Evolutionary conservation across 2,113 vertebrate genomes (phyloP).

Genomic region (Eonycteris spelaea): DNA sequence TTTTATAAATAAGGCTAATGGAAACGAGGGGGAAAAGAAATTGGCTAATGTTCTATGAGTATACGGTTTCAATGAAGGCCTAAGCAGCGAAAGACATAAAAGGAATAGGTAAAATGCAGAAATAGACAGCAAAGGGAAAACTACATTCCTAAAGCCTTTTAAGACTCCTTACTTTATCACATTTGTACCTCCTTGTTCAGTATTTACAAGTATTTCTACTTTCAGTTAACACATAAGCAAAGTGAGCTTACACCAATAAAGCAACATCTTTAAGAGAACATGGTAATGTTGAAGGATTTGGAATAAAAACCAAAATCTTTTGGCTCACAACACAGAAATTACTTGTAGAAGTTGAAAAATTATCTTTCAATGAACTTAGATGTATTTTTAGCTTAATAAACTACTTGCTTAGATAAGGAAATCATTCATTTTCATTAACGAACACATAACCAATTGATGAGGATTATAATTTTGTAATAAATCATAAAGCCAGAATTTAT

Average conservation of each 20-base stretch:
- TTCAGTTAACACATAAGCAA: background rate
- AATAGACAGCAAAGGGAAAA: background rate
- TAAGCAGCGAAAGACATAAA: background rate
- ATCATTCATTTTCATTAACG: background rate
- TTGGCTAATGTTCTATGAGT: background rate
- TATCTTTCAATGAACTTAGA: background rate
- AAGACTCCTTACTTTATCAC: background rate
- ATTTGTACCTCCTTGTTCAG: background rate
- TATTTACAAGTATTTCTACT: background rate
- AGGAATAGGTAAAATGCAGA: background rate
- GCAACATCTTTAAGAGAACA: background rate
- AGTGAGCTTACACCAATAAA: background rate
- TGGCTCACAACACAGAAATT: background rate
- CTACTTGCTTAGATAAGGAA: background rate
- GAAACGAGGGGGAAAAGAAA: background rate
- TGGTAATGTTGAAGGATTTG: background rate
- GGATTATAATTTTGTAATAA: constrained; percentile 6
- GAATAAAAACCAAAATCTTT: background rate
- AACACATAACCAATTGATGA: background rate
- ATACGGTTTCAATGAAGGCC: background rate
- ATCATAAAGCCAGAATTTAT: constrained; percentile 29
- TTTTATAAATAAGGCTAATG: background rate
- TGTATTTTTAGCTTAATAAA: background rate
- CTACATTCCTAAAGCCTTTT: background rate
- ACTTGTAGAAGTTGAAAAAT: background rate